Percentiles rank a stretch among this genome's conserved stretches.
Evolutionary conservation across 23 tunicate species (phyloP).

Genomic region (Trididemnum nubilum): DNA sequence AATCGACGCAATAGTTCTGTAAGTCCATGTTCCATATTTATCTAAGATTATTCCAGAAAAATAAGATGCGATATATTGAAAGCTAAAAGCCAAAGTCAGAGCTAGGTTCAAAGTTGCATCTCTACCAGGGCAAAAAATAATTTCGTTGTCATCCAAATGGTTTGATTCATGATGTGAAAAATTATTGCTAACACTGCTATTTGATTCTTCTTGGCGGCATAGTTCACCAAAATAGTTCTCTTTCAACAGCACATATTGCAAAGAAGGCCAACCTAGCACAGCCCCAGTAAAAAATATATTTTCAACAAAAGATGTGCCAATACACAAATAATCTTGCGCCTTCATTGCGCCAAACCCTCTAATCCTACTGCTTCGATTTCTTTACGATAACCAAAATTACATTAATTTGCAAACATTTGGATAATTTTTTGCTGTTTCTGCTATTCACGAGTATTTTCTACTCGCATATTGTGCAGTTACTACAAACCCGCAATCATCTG

Average conservation of each 20-base stretch:
- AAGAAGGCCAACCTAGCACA: conserved; percentile 28
- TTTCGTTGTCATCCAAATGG: background rate
- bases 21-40: conserved; percentile 20
- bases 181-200: background rate
- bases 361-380: too few species aligned
- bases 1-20: background rate
- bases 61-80: conserved; percentile 3
- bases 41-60: conserved; percentile 14
- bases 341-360: too few species aligned
- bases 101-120: conserved; percentile 14
- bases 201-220: background rate
- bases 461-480: too few species aligned
- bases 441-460: too few species aligned
- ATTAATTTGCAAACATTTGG: too few species aligned
- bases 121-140: background rate
- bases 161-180: background rate
- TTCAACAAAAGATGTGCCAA: background rate
- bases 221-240: conserved; percentile 4
- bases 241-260: conserved; percentile 14
- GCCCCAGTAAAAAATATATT: conserved; percentile 13
- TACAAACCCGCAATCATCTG: too few species aligned
- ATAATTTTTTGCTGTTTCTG: too few species aligned
- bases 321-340: background rate
- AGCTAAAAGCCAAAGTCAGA: background rate
- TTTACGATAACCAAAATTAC: too few species aligned